Conservation (phyloP, 2,888 invertebrate species). For the Lasioglossum villosulum region DNA sequence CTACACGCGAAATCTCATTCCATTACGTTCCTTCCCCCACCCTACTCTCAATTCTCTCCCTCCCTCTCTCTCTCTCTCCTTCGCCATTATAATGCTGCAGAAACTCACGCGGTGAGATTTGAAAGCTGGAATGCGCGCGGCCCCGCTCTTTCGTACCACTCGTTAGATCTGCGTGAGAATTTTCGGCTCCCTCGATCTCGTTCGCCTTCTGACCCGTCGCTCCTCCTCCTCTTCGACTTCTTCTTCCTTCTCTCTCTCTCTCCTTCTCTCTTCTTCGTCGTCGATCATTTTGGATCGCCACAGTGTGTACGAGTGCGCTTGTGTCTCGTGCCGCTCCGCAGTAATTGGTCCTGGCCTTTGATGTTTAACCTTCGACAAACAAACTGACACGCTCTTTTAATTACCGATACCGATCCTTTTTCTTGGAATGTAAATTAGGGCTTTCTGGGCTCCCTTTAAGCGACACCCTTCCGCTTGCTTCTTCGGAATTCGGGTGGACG, state of each 20-base stretch:
- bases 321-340: slow-evolving; percentile 4
- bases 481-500: neutral
- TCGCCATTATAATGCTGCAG: neutral
- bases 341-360: slow-evolving; percentile 16
- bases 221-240: neutral
- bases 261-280: neutral
- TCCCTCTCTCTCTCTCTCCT: neutral
- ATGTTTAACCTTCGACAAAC: neutral
- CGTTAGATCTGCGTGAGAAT: slow-evolving; percentile 71
- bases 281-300: slow-evolving; percentile 40
- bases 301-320: neutral
- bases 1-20: slow-evolving; percentile 78
- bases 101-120: slow-evolving; percentile 47
- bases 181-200: slow-evolving; percentile 46
- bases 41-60: neutral
- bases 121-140: slow-evolving; percentile 70
- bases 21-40: slow-evolving; percentile 49
- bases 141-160: slow-evolving; percentile 63
- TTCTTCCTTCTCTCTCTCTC: neutral
- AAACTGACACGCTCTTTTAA: slow-evolving; percentile 9
- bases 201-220: neutral
- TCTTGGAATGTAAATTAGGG: neutral
- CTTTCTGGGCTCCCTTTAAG: neutral
- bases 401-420: slow-evolving; percentile 6
- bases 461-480: neutral